These are phyloP conservation scores for Drosophila repleta DNA, from an alignment of 1,140 invertebrate species.

Conservation along the genomic window DNA sequence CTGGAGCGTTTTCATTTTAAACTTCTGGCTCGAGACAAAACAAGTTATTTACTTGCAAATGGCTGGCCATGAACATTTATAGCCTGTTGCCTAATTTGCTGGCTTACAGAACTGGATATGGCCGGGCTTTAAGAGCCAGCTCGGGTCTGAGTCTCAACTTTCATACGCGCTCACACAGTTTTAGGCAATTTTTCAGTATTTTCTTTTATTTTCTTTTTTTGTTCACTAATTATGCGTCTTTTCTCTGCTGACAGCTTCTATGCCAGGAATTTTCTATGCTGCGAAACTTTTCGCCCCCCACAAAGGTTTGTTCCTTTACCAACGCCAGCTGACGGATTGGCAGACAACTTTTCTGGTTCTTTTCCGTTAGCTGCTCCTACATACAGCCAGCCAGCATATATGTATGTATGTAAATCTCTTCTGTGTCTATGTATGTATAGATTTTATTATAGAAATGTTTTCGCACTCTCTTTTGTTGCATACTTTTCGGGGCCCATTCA, in stretches of 20 bases:
- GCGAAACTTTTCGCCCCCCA: constrained; percentile 60
- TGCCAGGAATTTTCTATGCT: constrained; percentile 18
- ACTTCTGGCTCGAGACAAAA: neutral
- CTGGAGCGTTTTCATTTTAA: neutral
- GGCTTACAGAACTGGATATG: neutral
- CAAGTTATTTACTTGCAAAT: neutral
- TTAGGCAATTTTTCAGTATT: constrained; percentile 72
- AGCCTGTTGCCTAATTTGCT: neutral
- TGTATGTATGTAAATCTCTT: neutral
- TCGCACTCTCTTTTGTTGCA: constrained; percentile 14
- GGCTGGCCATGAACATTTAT: neutral
- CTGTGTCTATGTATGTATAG: neutral
- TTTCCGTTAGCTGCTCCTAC: neutral
- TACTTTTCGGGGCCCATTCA: constrained; percentile 16
- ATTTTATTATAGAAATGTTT: constrained; percentile 18
- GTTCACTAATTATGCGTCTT: constrained; percentile 70
- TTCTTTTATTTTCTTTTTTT: constrained; percentile 44
- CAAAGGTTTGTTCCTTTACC: constrained; percentile 59
- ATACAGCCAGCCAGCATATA: neutral
- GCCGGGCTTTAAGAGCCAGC: neutral
- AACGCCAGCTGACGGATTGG: constrained; percentile 28
- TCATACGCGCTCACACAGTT: constrained; percentile 57
- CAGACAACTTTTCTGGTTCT: constrained; percentile 15
- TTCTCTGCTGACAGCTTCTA: constrained; percentile 22
- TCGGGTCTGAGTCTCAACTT: constrained; percentile 30